Evolutionary conservation across 2,113 vertebrate species (phyloP).

Genomic region (Lucifuga dentata): DNA sequence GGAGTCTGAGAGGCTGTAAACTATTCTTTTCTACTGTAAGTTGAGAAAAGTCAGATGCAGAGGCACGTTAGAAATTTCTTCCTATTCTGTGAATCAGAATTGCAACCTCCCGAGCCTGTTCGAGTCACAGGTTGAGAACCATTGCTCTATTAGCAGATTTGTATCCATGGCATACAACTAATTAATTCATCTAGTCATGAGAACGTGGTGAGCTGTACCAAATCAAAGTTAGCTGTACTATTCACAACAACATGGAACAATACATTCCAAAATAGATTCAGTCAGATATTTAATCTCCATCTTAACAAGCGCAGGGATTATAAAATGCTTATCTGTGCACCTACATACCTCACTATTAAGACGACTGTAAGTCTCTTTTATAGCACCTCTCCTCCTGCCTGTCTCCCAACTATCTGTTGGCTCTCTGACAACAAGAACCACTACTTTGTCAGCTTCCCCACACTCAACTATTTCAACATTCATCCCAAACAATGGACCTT

Average conservation of each 20-base stretch:
- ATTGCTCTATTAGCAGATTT: too few species aligned
- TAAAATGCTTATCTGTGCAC: neutral
- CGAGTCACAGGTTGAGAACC: too few species aligned
- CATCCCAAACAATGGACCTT: conserved; percentile 66
- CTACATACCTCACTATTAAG: conserved; percentile 24
- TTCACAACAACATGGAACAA: neutral
- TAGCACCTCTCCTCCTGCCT: conserved; percentile 48
- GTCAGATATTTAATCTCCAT: too few species aligned
- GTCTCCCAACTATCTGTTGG: conserved; percentile 58
- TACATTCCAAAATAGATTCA: too few species aligned
- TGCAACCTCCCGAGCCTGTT: too few species aligned
- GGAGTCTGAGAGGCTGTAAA: too few species aligned
- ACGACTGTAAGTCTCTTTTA: conserved; percentile 34
- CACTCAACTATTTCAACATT: conserved; percentile 39
- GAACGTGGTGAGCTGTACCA: neutral
- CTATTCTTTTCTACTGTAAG: too few species aligned
- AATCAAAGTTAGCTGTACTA: too few species aligned
- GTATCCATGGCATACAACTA: neutral
- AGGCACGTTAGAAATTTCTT: too few species aligned
- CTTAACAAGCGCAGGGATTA: neutral
- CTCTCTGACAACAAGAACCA: conserved; percentile 62
- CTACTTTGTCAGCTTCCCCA: conserved; percentile 57
- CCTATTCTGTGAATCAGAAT: too few species aligned
- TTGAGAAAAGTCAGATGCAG: too few species aligned
- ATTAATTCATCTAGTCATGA: neutral